Evolutionary conservation across 2,797 vertebrate genomes (phyloP).

Genomic region (Tinamus major): DNA sequence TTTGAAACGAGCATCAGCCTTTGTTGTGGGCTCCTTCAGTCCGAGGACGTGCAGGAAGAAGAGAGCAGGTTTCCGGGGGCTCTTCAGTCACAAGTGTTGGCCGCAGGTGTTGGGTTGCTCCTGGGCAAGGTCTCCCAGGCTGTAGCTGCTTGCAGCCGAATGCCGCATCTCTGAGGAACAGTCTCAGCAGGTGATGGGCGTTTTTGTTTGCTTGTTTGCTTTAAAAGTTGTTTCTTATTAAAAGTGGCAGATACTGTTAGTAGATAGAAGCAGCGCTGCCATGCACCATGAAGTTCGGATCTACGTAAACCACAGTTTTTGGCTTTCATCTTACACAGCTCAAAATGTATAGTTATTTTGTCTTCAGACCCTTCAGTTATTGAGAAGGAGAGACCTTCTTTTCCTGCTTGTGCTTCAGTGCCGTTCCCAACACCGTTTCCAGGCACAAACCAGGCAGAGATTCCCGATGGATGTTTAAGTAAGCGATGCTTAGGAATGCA

Average conservation of each 20-base stretch:
- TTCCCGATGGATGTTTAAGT: background rate
- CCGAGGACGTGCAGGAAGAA: conserved; percentile 23
- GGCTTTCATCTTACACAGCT: conserved; percentile 55
- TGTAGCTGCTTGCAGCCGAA: background rate
- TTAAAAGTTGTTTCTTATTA: conserved; percentile 42
- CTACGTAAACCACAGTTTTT: background rate
- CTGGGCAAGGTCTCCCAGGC: background rate
- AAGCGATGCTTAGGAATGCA: background rate
- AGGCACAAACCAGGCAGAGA: background rate
- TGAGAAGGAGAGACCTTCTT: conserved; percentile 47
- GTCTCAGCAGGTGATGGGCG: background rate
- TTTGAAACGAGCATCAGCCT: background rate
- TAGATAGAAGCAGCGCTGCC: background rate
- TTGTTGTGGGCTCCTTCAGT: background rate
- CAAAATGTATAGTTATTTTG: conserved; percentile 50
- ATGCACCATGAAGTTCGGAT: background rate
- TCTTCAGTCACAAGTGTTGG: conserved; percentile 30
- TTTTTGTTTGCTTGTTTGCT: conserved; percentile 18
- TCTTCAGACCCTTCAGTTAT: conserved; percentile 54
- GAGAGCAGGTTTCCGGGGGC: background rate
- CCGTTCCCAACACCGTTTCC: background rate
- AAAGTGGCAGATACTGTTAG: conserved; percentile 24
- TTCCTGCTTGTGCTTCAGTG: conserved; percentile 41
- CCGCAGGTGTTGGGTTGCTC: background rate
- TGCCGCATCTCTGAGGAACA: background rate